Base-by-base conservation (phyloP, 1,140 invertebrate genomes). In the Drosophila kikkawai region DNA sequence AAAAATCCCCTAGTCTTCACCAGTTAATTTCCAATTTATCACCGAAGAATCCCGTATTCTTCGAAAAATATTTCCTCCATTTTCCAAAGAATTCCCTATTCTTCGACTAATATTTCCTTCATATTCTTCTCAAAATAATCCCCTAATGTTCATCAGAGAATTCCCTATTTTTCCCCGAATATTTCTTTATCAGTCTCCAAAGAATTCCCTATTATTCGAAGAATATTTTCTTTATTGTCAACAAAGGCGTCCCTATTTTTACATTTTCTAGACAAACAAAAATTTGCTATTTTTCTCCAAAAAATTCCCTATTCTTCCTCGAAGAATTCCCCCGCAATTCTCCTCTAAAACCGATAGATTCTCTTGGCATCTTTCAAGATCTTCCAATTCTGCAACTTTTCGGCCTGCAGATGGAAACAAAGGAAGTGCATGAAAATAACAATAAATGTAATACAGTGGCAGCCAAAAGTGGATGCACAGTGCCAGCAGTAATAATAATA, bases 351-450 rank as follows among this genome's bases (percentile, higher is more conserved):
- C 7, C 51, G 8, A 22, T 37, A 6, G 51, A 55, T 39, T 15
- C 51, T 39, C 1, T 29, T 6, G 0, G 34, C 17, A 13, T 22
- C 34, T 37, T 22, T 0, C 0, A 22, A 15, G 13, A 15, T 19
- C 19, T 19, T 19, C 19, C 19, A 22, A 55, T 55, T 55, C 19
- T 56, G 53, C 53, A 56, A 55, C 53, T 15, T 51, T 51, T 51
- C 34, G 26, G n/a, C 48, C 3, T 17, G 48, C 26, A 13, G 15
- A 7, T 11, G 8, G 11, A 22, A 42, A 42, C 29, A 67, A 67
- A 34, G 67, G 68, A 70, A 71, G 69, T 50, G 66, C 66, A 70
- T 26, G 66, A 59, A 73, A 50, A 71, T 71, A 73, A 73, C 44
- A 71, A 71, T 50, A 69, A 69, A 45, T 71, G 68, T 57, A 57